Percentiles rank a stretch among this genome's conserved stretches.
phyloP scores from a whole-genome alignment of 2,797 vertebrate species.

The Muscicapa striata region DNA sequence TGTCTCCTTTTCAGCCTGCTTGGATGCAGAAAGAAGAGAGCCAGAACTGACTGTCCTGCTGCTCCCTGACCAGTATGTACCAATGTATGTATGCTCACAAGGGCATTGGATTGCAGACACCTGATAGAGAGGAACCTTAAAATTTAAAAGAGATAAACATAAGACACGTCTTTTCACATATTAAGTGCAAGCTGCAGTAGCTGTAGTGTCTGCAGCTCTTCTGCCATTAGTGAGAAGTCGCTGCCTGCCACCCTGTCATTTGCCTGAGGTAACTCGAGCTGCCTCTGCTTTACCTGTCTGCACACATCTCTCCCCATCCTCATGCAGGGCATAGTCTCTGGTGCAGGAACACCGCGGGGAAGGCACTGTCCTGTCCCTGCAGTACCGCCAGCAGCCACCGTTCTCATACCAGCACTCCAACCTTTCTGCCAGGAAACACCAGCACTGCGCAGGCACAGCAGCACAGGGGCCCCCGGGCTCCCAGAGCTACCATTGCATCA shows the following conservation, averaged over 20 bases:
- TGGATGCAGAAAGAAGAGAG: neutral
- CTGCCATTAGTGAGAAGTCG: accelerated
- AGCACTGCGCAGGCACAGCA: neutral
- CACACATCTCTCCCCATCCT: constrained; percentile 75
- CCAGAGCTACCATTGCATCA: accelerated
- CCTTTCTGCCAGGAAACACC: constrained; percentile 64
- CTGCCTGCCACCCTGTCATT: neutral
- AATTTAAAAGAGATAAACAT: neutral
- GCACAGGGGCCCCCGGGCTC: accelerated
- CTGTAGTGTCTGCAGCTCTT: neutral
- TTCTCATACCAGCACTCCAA: constrained; percentile 81
- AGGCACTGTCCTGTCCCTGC: constrained; percentile 68
- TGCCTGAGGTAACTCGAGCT: accelerated
- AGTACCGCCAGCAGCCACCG: constrained; percentile 85
- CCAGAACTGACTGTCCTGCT: neutral
- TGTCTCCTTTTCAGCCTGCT: neutral
- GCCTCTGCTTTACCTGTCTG: constrained; percentile 64
- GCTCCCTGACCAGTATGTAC: neutral
- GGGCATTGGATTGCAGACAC: neutral
- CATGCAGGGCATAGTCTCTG: constrained; percentile 75
- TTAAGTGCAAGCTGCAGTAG: neutral
- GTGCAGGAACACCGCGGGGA: constrained; percentile 80
- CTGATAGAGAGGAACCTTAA: neutral
- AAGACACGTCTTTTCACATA: neutral
- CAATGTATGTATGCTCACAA: accelerated